Evolutionary conservation across 2,797 vertebrate species (phyloP).

Genomic region (Protonibea diacanthus): DNA sequence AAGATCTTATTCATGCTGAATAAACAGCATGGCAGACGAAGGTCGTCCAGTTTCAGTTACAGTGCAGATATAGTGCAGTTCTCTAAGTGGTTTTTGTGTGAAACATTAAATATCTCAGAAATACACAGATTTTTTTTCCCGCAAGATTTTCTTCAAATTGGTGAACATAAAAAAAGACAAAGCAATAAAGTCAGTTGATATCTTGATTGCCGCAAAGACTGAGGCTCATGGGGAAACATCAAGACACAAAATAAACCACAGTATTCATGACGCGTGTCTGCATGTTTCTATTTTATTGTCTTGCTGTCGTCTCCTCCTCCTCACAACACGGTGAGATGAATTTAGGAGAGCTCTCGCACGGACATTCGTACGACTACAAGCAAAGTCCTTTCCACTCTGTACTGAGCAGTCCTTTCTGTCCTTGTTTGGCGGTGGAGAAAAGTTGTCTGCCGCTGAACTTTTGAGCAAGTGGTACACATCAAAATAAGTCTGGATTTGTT

Average conservation of each 20-base stretch:
- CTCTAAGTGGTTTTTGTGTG: background rate
- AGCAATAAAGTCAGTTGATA: background rate
- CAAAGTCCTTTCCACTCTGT: background rate
- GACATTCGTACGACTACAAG: background rate
- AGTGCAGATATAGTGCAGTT: background rate
- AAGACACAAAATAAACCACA: slow-evolving; percentile 32
- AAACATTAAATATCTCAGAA: slow-evolving; percentile 4
- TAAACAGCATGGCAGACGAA: slow-evolving; percentile 5
- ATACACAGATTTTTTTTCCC: background rate
- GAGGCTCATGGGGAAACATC: background rate
- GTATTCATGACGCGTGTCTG: slow-evolving; percentile 14
- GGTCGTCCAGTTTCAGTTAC: background rate
- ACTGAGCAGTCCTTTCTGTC: slow-evolving; percentile 24
- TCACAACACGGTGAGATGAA: background rate
- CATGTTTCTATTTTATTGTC: slow-evolving; percentile 54
- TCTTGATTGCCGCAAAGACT: background rate
- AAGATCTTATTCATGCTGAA: slow-evolving; percentile 20
- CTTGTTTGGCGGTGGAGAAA: background rate
- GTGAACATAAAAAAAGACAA: background rate
- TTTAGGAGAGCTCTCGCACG: background rate
- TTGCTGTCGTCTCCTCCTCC: background rate
- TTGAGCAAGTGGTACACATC: background rate
- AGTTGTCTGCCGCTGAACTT: background rate
- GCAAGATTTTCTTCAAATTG: background rate
- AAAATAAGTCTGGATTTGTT: slow-evolving; percentile 14